Percentiles rank a stretch among this genome's conserved stretches.
Conservation (phyloP, 2,888 invertebrate species). For the Pachycephus smyrnensis region DNA sequence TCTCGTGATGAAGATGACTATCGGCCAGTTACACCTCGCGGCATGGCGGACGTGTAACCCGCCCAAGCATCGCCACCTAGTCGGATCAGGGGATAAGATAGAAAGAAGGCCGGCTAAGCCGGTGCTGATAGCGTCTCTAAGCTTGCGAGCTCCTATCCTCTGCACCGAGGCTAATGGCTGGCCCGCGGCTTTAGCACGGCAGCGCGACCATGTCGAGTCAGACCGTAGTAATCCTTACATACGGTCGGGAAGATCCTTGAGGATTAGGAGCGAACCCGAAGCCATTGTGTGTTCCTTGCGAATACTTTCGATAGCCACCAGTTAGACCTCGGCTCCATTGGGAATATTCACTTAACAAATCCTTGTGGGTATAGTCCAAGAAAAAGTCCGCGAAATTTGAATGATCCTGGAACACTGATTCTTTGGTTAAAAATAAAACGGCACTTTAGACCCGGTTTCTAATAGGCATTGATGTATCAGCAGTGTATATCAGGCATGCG, state of each 20-base stretch:
- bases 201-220: constrained; percentile 45
- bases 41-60: constrained; percentile 28
- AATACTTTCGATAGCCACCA: neutral
- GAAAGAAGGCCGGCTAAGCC: constrained; percentile 54
- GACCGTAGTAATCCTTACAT: constrained; percentile 58
- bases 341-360: neutral
- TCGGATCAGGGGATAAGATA: constrained; percentile 51
- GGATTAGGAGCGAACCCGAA: constrained; percentile 50
- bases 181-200: constrained; percentile 46
- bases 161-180: constrained; percentile 46
- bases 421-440: neutral
- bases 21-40: constrained; percentile 54
- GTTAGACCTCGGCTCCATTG: neutral
- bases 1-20: constrained; percentile 54
- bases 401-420: neutral
- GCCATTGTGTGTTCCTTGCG: constrained; percentile 40
- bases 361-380: neutral
- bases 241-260: constrained; percentile 50
- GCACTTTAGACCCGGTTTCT: neutral
- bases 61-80: constrained; percentile 44
- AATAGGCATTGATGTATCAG: neutral
- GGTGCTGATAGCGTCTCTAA: constrained; percentile 57
- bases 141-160: constrained; percentile 36
- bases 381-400: neutral
- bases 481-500: neutral